Percentiles rank a stretch among this genome's conserved stretches.
Conservation (phyloP, 1,140 invertebrate genomes). For the Drosophila equinoxialis region DNA sequence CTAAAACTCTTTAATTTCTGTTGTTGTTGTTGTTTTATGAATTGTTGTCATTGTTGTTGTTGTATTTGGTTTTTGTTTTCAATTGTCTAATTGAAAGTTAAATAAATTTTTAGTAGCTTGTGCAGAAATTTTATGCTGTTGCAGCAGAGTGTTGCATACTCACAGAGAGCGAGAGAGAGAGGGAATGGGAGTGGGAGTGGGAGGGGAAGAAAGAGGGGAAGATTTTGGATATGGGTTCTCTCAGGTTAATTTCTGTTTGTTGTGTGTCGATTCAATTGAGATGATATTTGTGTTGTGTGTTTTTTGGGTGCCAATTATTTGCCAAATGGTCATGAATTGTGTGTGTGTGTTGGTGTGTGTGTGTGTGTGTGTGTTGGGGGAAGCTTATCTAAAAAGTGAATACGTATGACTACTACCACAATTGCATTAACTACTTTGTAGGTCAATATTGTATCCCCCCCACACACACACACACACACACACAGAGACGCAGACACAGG, state of each 20-base stretch:
- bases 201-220: conserved; percentile 7
- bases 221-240: conserved; percentile 1
- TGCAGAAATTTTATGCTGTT: conserved; percentile 71
- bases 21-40: background rate
- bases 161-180: too few species aligned
- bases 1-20: background rate
- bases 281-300: background rate
- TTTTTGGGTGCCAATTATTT: conserved; percentile 45
- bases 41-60: conserved; percentile 32
- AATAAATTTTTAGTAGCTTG: conserved; percentile 69
- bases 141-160: conserved; percentile 49
- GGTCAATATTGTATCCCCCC: conserved; percentile 41
- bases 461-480: conserved; percentile 4
- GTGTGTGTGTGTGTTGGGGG: background rate
- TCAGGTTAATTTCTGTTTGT: conserved; percentile 60
- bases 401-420: background rate
- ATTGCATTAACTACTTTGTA: conserved; percentile 30
- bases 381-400: conserved; percentile 30
- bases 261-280: conserved; percentile 22
- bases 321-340: conserved; percentile 46
- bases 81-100: conserved; percentile 80
- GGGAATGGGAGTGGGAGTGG: too few species aligned
- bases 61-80: conserved; percentile 40
- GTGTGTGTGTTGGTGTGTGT: conserved; percentile 10
- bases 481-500: conserved; percentile 6